Percentiles rank a stretch among this genome's conserved stretches.
phyloP scores from a whole-genome alignment of 1,140 invertebrate genomes.

The Brachionus sp. region DNA sequence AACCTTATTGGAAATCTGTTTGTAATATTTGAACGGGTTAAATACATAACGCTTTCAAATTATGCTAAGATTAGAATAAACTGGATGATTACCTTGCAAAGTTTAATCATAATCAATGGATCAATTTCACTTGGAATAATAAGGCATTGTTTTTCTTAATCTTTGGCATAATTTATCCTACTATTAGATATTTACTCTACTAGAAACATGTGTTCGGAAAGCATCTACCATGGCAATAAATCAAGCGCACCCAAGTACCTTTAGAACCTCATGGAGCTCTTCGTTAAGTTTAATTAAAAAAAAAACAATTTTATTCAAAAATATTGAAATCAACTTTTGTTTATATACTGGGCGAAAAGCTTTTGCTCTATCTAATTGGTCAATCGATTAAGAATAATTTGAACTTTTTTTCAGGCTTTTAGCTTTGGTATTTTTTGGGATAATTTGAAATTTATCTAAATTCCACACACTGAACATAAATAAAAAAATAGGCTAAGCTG shows the following conservation, averaged over 20 bases:
- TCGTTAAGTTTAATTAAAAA: background rate
- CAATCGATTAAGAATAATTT: slow-evolving; percentile 15
- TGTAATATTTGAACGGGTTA: slow-evolving; percentile 29
- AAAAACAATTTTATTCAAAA: background rate
- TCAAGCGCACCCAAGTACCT: background rate
- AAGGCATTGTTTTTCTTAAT: background rate
- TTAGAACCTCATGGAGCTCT: background rate
- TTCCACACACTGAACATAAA: slow-evolving; percentile 1
- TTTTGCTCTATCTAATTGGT: background rate
- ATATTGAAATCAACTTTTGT: background rate
- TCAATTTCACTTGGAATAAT: background rate
- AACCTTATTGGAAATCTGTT: slow-evolving; percentile 26
- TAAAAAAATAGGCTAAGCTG: background rate
- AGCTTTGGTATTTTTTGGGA: slow-evolving; percentile 8
- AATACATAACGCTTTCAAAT: slow-evolving; percentile 41
- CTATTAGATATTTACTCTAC: background rate
- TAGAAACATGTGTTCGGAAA: background rate
- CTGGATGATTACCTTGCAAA: background rate
- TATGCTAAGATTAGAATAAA: background rate
- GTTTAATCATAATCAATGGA: slow-evolving; percentile 18
- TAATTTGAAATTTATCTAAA: slow-evolving; percentile 13
- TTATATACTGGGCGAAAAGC: background rate
- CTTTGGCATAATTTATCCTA: slow-evolving; percentile 25
- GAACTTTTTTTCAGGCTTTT: slow-evolving; percentile 7
- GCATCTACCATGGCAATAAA: background rate